phyloP scores from a whole-genome alignment of 2,888 invertebrate species.

The Gonocerus acuteangulatus region DNA sequence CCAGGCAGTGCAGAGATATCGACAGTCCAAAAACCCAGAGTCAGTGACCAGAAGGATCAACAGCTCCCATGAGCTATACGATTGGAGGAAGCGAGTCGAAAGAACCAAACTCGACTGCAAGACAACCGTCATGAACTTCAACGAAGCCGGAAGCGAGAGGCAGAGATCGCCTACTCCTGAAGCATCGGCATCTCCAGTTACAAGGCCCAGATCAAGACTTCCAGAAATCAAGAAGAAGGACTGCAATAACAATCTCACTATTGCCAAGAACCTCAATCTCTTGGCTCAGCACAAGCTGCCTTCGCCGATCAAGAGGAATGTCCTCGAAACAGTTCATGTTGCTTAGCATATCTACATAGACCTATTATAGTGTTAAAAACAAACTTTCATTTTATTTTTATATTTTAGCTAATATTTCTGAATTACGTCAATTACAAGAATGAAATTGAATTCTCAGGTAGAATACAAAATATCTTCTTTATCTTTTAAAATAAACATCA shows the following conservation, averaged over 20 bases:
- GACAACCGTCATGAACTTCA: slow-evolving; percentile 19
- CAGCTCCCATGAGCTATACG: slow-evolving; percentile 26
- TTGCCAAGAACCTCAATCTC: background rate
- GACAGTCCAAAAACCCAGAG: slow-evolving; percentile 6
- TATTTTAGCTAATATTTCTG: no score
- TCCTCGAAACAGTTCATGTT: slow-evolving; percentile 7
- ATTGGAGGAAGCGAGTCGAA: slow-evolving; percentile 31
- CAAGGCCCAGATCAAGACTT: slow-evolving; percentile 1
- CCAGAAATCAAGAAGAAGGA: slow-evolving; percentile 13
- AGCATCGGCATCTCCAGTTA: background rate
- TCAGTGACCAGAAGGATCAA: slow-evolving; percentile 7
- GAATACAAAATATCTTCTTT: no score
- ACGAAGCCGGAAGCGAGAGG: background rate
- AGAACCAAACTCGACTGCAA: slow-evolving; percentile 16
- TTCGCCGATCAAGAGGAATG: slow-evolving; percentile 6
- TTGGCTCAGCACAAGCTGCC: slow-evolving; percentile 1
- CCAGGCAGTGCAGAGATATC: slow-evolving; percentile 30
- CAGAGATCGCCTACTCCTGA: background rate
- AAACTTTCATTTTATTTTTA: no score
- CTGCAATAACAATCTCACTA: background rate
- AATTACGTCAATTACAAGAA: no score
- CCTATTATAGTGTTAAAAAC: no score
- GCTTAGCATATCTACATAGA: background rate
- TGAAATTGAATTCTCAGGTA: no score
- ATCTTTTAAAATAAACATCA: no score